phyloP scores from a whole-genome alignment of 2,113 vertebrate species.

The Apus apus region DNA sequence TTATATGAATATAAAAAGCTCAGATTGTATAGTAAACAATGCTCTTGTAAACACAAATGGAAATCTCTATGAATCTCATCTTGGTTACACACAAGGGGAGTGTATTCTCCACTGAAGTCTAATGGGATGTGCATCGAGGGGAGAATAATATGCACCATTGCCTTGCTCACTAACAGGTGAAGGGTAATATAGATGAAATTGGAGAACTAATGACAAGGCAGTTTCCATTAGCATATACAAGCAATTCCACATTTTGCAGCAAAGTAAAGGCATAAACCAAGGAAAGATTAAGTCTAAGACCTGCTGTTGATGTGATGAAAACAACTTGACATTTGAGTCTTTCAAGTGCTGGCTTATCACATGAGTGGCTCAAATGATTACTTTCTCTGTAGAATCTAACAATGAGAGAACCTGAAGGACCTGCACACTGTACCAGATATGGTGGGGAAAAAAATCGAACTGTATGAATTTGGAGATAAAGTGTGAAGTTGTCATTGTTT shows the following conservation, averaged over 20 bases:
- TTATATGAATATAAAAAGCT: conserved; percentile 59
- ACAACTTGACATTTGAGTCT: conserved; percentile 79
- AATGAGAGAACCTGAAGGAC: conserved; percentile 41
- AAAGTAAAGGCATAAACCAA: conserved; percentile 52
- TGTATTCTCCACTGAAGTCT: conserved; percentile 58
- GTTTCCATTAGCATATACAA: conserved; percentile 56
- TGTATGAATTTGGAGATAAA: neutral
- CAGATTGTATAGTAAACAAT: conserved; percentile 22
- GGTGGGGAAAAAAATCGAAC: conserved; percentile 3
- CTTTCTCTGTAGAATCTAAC: conserved; percentile 60
- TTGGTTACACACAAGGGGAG: conserved; percentile 40
- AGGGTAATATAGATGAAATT: conserved; percentile 61
- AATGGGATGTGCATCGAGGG: conserved; percentile 61
- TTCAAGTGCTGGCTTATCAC: conserved; percentile 72
- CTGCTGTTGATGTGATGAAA: conserved; percentile 72
- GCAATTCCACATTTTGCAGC: conserved; percentile 58
- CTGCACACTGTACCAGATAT: neutral
- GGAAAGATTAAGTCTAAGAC: conserved; percentile 63
- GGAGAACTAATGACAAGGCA: conserved; percentile 61
- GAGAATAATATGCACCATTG: conserved; percentile 48
- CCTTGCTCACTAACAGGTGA: conserved; percentile 64
- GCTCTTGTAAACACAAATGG: conserved; percentile 63
- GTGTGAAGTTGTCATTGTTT: neutral
- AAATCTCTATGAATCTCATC: conserved; percentile 57
- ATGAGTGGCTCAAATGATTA: conserved; percentile 66